Percentiles rank a stretch among this genome's conserved stretches.
Evolutionary conservation across 2,113 vertebrate species (phyloP).

Genomic region (Galeopterus variegatus): DNA sequence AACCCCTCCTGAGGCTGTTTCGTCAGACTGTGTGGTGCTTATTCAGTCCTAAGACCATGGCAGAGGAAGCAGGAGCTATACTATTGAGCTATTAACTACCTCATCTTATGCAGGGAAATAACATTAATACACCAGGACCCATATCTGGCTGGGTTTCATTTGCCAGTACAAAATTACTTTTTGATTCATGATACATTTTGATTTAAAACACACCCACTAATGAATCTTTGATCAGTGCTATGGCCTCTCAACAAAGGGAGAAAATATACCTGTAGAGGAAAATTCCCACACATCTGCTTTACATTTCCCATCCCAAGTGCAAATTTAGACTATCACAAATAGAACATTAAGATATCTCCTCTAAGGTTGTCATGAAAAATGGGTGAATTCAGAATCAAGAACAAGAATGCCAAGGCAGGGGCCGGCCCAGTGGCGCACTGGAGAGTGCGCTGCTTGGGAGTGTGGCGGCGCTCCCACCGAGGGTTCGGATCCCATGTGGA

Average conservation of each 20-base stretch:
- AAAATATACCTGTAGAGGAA: background rate
- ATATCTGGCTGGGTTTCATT: conserved; percentile 54
- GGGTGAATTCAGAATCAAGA: background rate
- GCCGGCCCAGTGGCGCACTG: no score
- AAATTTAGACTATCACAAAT: background rate
- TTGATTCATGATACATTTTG: conserved; percentile 64
- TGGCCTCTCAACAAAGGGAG: conserved; percentile 10
- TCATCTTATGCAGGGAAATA: conserved; percentile 49
- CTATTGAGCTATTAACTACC: conserved; percentile 3
- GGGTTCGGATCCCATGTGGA: no score
- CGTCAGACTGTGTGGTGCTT: background rate
- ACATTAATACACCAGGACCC: conserved; percentile 9
- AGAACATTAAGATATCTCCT: background rate
- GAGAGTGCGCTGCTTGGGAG: no score
- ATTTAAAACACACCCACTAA: conserved; percentile 2
- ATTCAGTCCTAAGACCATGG: background rate
- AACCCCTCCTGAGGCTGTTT: background rate
- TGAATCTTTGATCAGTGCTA: conserved; percentile 5
- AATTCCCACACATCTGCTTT: background rate
- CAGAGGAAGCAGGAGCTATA: background rate
- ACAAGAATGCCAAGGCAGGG: background rate
- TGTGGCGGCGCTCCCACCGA: no score
- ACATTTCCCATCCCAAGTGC: background rate
- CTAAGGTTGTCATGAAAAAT: background rate
- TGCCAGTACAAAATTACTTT: conserved; percentile 63